Evolutionary conservation across 2,113 vertebrate genomes (phyloP).

Genomic region (Bungarus multicinctus): DNA sequence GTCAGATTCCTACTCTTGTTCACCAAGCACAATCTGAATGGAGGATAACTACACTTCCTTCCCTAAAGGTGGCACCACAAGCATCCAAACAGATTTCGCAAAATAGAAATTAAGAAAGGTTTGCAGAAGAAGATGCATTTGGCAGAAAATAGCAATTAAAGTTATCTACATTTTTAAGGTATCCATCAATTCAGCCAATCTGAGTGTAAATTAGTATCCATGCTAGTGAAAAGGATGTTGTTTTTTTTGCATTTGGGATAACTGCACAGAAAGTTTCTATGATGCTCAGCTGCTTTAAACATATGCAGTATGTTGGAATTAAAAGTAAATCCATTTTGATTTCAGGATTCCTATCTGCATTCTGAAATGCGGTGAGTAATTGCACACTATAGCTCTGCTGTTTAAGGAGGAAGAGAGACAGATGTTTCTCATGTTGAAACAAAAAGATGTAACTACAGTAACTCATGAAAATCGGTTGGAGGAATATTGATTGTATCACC

Average conservation of each 20-base stretch:
- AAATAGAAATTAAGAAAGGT: neutral
- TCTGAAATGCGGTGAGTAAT: neutral
- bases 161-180: neutral
- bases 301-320: neutral
- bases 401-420: neutral
- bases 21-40: neutral
- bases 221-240: neutral
- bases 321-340: neutral
- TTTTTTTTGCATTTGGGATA: neutral
- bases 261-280: neutral
- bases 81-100: conserved; percentile 19
- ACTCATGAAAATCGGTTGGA: neutral
- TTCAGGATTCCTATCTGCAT: neutral
- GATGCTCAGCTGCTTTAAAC: neutral
- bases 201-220: neutral
- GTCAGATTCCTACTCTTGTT: neutral
- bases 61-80: conserved; percentile 27
- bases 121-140: neutral
- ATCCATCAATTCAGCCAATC: conserved; percentile 7
- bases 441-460: neutral
- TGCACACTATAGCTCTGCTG: neutral
- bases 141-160: neutral
- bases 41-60: neutral
- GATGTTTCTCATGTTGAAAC: neutral
- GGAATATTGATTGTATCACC: neutral